Percentiles rank a stretch among this genome's conserved stretches.
Conservation (phyloP, 2,113 vertebrate species). For the Triplophysa rosa region DNA sequence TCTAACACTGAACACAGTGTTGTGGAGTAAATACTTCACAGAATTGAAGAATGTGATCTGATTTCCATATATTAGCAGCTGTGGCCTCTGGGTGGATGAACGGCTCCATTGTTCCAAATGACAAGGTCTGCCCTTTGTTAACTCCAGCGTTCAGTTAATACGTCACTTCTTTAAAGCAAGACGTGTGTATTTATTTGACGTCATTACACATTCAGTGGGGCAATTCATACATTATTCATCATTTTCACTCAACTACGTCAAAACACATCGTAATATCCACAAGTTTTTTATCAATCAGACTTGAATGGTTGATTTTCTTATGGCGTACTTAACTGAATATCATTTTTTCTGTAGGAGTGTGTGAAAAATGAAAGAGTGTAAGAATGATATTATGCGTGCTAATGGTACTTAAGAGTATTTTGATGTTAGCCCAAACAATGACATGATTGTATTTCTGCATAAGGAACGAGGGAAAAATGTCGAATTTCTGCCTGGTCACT, state of each 20-base stretch:
- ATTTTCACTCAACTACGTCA: neutral
- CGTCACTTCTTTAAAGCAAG: conserved; percentile 39
- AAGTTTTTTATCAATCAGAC: neutral
- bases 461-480: neutral
- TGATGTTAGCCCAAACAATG: conserved; percentile 44
- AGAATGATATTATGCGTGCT: conserved; percentile 10
- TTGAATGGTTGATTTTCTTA: neutral
- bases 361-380: neutral
- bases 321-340: neutral
- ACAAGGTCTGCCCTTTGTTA: conserved; percentile 33
- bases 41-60: conserved; percentile 30
- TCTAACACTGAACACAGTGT: conserved; percentile 6
- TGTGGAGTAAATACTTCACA: neutral
- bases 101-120: conserved; percentile 59
- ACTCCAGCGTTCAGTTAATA: conserved; percentile 34
- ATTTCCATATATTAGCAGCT: conserved; percentile 35
- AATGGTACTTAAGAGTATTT: conserved; percentile 30
- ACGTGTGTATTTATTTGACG: neutral
- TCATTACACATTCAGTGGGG: neutral
- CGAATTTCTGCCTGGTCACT: conserved; percentile 29
- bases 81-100: conserved; percentile 37
- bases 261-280: neutral
- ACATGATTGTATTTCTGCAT: conserved; percentile 18
- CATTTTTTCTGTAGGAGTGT: neutral
- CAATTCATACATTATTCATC: neutral